Evolutionary conservation across 2,797 vertebrate genomes (phyloP).

Genomic region (Xiphorhynchus erythropygius): DNA sequence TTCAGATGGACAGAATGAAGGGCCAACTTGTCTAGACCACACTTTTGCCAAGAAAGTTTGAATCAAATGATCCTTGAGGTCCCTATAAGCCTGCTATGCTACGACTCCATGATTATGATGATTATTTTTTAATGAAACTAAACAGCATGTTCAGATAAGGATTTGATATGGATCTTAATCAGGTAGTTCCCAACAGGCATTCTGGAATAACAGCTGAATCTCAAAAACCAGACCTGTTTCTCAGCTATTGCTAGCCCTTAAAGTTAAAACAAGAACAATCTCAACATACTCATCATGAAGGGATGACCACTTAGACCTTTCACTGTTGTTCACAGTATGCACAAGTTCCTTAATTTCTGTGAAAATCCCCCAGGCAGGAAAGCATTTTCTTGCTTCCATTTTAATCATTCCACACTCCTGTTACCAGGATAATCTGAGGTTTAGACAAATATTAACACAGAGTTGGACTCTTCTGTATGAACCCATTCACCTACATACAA

Average conservation of each 20-base stretch:
- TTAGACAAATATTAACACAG: neutral
- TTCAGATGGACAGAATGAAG: neutral
- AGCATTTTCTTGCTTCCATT: neutral
- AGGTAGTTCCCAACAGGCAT: neutral
- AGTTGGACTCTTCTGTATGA: neutral
- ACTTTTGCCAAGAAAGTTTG: neutral
- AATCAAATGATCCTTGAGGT: neutral
- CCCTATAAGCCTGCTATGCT: neutral
- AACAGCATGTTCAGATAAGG: neutral
- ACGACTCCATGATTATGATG: neutral
- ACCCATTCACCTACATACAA: neutral
- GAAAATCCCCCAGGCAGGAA: neutral
- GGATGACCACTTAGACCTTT: neutral
- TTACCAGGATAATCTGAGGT: neutral
- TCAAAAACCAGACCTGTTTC: neutral
- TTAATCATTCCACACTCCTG: neutral
- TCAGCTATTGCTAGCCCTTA: neutral
- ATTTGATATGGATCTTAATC: neutral
- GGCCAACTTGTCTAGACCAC: neutral
- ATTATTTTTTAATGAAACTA: neutral
- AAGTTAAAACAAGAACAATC: neutral
- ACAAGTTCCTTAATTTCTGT: neutral
- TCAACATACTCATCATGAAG: fast-evolving
- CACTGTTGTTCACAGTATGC: neutral
- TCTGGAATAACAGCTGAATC: neutral